A percentile compares a stretch with the other conserved stretches of the same genome.
Conservation (phyloP, 2,797 vertebrate genomes). For the Danio tinwini region DNA sequence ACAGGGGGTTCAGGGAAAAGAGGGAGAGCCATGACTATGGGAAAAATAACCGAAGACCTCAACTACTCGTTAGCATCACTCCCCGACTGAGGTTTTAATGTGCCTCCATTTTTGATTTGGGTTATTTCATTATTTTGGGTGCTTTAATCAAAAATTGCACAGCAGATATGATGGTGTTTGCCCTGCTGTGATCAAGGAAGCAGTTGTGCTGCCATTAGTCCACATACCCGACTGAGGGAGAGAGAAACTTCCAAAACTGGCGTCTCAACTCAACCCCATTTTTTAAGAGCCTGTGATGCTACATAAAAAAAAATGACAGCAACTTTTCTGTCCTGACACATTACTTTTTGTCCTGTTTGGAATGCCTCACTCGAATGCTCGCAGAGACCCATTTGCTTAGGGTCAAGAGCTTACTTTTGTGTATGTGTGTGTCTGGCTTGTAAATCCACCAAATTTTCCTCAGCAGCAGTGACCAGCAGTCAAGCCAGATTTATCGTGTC, state of each 20-base stretch:
- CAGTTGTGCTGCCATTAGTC: neutral
- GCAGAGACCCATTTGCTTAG: slow-evolving; percentile 29
- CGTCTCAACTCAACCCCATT: slow-evolving; percentile 17
- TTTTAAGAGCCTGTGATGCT: slow-evolving; percentile 40
- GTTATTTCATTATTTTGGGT: slow-evolving; percentile 36
- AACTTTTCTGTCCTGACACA: slow-evolving; percentile 24
- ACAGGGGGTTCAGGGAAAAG: slow-evolving; percentile 3
- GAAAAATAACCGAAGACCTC: slow-evolving; percentile 17
- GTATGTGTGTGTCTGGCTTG: slow-evolving; percentile 28
- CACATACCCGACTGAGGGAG: neutral
- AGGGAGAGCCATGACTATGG: slow-evolving; percentile 9
- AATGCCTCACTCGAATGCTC: slow-evolving; percentile 42
- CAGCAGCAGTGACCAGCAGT: slow-evolving; percentile 24
- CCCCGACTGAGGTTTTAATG: slow-evolving; percentile 54
- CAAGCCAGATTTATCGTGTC: slow-evolving; percentile 46
- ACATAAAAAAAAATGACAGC: slow-evolving; percentile 22
- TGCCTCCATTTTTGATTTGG: slow-evolving; percentile 4
- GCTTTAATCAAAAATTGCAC: slow-evolving; percentile 50
- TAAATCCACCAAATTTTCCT: slow-evolving; percentile 41
- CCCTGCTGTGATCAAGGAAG: slow-evolving; percentile 35
- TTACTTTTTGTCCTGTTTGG: slow-evolving; percentile 1
- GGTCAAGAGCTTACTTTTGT: slow-evolving; percentile 36
- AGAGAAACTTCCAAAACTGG: slow-evolving; percentile 26
- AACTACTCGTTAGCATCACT: slow-evolving; percentile 49
- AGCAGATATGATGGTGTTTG: slow-evolving; percentile 35